A percentile compares a stretch with the other conserved stretches of the same genome.
phyloP scores from a whole-genome alignment of 2,888 invertebrate species.

The Lumbricus terrestris region DNA sequence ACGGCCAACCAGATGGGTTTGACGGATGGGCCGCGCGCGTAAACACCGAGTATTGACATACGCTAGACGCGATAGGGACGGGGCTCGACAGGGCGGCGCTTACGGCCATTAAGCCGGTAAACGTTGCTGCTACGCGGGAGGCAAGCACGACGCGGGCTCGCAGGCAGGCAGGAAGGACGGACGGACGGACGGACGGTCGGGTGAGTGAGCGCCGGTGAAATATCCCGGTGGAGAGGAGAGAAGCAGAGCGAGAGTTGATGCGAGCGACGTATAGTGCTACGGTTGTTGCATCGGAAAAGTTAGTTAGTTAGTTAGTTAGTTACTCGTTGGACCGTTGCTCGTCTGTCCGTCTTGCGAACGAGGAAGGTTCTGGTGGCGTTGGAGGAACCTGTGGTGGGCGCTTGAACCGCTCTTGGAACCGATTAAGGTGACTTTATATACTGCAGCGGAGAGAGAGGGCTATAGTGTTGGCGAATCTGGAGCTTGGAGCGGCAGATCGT shows the following conservation, averaged over 20 bases:
- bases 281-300: not conserved
- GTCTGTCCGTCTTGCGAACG: not conserved
- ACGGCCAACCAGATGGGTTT: constrained; percentile 10
- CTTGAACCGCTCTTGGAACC: not conserved
- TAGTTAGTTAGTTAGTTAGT: no score
- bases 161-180: not conserved
- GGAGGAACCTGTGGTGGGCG: not conserved
- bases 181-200: not conserved
- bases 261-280: not conserved
- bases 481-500: not conserved
- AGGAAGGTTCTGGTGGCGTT: not conserved
- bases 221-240: not conserved
- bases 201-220: not conserved
- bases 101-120: not conserved
- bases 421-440: not conserved
- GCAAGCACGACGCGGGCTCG: not conserved
- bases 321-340: not conserved
- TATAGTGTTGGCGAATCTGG: not conserved
- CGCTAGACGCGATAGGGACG: not conserved
- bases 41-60: constrained; percentile 15
- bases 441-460: not conserved
- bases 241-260: not conserved
- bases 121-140: not conserved
- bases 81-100: constrained; percentile 15
- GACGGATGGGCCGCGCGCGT: constrained; percentile 14